These are phyloP conservation scores for Bombus polaris DNA, from an alignment of 1,140 invertebrate species.

Conservation along the genomic window DNA sequence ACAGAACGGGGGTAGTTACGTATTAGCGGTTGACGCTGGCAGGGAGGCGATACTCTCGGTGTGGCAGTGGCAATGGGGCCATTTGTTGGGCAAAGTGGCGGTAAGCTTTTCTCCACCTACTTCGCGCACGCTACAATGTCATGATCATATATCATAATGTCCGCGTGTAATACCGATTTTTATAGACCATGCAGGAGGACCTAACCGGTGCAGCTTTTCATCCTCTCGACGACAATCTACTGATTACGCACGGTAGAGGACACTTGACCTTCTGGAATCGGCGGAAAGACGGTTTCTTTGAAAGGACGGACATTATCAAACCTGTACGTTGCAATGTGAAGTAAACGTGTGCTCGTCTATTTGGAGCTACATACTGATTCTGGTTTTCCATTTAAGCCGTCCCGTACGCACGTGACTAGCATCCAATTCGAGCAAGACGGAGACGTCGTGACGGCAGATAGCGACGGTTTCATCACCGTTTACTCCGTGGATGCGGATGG, in stretches of 20 bases:
- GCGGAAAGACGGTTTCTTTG: conserved; percentile 94
- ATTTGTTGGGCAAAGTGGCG: conserved; percentile 93
- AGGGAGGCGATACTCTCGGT: conserved; percentile 93
- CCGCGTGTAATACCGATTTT: not conserved
- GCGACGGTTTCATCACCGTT: conserved; percentile 96
- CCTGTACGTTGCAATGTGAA: conserved; percentile 84
- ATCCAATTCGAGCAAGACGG: conserved; percentile 96
- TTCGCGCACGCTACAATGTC: not conserved
- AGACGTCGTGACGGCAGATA: conserved; percentile 96
- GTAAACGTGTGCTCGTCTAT: not conserved
- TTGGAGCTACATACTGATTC: not conserved
- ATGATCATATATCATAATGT: conserved; percentile 2
- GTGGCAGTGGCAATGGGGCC: conserved; percentile 96
- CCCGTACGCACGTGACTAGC: conserved; percentile 90
- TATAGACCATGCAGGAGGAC: conserved; percentile 93
- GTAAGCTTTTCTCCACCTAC: conserved; percentile 83
- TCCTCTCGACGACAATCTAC: conserved; percentile 94
- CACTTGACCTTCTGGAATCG: conserved; percentile 97
- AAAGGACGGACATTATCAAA: conserved; percentile 93
- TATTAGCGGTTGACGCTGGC: conserved; percentile 92
- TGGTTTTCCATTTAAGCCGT: conserved; percentile 84
- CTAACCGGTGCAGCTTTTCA: conserved; percentile 95
- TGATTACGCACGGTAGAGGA: conserved; percentile 96
- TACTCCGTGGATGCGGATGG: conserved; percentile 95
- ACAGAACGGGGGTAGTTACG: conserved; percentile 94